These are phyloP conservation scores for Hermaeophaga mercurialis DNA, from an alignment of 2,888 invertebrate genomes.

Conservation along the genomic window DNA sequence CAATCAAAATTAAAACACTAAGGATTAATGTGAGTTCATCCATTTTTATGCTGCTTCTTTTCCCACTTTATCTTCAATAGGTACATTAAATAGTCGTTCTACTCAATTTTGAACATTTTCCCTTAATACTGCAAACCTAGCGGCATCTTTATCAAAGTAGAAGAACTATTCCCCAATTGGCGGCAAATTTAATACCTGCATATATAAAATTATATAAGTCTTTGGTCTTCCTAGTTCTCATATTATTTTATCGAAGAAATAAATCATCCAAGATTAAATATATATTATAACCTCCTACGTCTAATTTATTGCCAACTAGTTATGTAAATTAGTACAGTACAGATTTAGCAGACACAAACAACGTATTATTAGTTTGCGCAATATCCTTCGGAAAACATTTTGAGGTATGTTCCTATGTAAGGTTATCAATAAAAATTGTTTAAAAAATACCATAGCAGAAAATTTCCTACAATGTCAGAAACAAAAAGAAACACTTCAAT, in stretches of 20 bases:
- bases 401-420: conserved; percentile 22
- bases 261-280: not conserved
- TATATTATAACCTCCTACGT: no score
- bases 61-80: no score
- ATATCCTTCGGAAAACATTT: not conserved
- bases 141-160: not conserved
- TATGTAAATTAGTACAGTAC: no score
- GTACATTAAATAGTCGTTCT: no score
- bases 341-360: no score
- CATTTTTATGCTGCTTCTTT: no score
- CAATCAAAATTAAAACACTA: no score
- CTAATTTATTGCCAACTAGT: no score
- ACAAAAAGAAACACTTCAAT: conserved; percentile 30
- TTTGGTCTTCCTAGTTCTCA: no score
- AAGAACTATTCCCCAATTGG: not conserved
- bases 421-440: conserved; percentile 26
- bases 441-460: conserved; percentile 21
- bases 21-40: no score
- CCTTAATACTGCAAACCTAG: not conserved
- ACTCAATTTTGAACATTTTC: no score
- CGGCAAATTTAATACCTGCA: not conserved
- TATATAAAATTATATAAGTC: not conserved
- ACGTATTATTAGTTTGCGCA: not conserved
- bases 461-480: conserved; percentile 13
- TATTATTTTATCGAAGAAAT: not conserved